Conservation (phyloP, 1,140 invertebrate species). For the Dendroctonus valens region DNA sequence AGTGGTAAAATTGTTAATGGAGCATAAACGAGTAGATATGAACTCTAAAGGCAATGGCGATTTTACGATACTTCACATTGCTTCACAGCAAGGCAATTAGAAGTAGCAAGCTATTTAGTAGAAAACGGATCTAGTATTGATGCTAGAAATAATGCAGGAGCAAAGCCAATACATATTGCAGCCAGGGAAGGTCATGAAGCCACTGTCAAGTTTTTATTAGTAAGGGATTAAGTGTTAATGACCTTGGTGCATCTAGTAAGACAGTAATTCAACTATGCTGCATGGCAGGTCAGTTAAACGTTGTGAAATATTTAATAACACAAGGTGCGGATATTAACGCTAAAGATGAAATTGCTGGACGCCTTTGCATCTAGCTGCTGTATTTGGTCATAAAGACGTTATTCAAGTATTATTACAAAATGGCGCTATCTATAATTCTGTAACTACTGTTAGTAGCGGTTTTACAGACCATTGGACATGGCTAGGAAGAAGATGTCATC, state of each 20-base stretch:
- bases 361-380: conserved; percentile 33
- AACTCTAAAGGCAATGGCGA: conserved; percentile 23
- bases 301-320: conserved; percentile 28
- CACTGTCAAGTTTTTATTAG: conserved; percentile 5
- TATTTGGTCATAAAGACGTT: conserved; percentile 15
- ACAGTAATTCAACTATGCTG: conserved; percentile 39
- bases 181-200: conserved; percentile 1
- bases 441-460: conserved; percentile 9
- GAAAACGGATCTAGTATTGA: conserved; percentile 51
- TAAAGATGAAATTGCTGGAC: conserved; percentile 25
- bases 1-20: conserved; percentile 43
- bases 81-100: conserved; percentile 48
- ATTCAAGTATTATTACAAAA: conserved; percentile 34
- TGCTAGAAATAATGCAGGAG: conserved; percentile 54
- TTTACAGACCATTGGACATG: neutral
- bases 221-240: conserved; percentile 38
- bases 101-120: conserved; percentile 51
- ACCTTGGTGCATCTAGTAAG: conserved; percentile 8
- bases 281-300: conserved; percentile 18
- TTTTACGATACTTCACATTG: conserved; percentile 51
- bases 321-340: conserved; percentile 26
- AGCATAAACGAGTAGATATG: conserved; percentile 16
- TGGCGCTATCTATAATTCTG: conserved; percentile 34
- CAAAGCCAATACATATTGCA: conserved; percentile 39
- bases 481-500: neutral